Evolutionary conservation across 2,888 invertebrate species (phyloP).

Genomic region (Julus scandinavius): DNA sequence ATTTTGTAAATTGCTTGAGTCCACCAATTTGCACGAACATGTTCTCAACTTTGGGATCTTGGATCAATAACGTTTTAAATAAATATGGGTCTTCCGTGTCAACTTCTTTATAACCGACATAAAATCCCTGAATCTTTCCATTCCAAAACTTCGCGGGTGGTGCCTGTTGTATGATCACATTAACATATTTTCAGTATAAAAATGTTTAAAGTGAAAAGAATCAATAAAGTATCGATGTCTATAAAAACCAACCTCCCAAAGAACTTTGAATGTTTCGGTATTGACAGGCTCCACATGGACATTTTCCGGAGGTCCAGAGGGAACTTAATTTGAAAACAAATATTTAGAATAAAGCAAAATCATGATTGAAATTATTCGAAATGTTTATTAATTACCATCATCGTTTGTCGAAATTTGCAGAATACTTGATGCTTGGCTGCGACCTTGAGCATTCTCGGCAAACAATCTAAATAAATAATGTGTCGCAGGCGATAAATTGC

Average conservation of each 20-base stretch:
- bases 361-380: too few relatives aligned
- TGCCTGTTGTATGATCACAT: slow-evolving; percentile 30
- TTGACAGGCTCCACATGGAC: too few relatives aligned
- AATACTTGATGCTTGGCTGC: slow-evolving; percentile 62
- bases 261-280: too few relatives aligned
- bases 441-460: slow-evolving; percentile 49
- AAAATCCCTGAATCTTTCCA: slow-evolving; percentile 54
- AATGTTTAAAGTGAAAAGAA: background rate
- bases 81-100: slow-evolving; percentile 51
- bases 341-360: too few relatives aligned
- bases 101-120: slow-evolving; percentile 56
- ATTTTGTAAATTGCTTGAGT: slow-evolving; percentile 56
- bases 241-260: too few relatives aligned
- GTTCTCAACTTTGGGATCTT: slow-evolving; percentile 14
- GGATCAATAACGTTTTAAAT: slow-evolving; percentile 50
- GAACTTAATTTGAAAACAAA: too few relatives aligned
- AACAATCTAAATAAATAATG: slow-evolving; percentile 51
- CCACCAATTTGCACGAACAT: slow-evolving; percentile 52
- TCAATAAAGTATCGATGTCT: too few relatives aligned
- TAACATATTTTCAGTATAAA: slow-evolving; percentile 49
- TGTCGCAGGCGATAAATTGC: slow-evolving; percentile 48
- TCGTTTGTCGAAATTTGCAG: slow-evolving; percentile 62
- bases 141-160: slow-evolving; percentile 45
- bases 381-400: too few relatives aligned
- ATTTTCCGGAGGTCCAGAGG: too few relatives aligned